Conservation (phyloP, 92 coral and sea anemone genomes). For the Epizoanthus scotinus region DNA sequence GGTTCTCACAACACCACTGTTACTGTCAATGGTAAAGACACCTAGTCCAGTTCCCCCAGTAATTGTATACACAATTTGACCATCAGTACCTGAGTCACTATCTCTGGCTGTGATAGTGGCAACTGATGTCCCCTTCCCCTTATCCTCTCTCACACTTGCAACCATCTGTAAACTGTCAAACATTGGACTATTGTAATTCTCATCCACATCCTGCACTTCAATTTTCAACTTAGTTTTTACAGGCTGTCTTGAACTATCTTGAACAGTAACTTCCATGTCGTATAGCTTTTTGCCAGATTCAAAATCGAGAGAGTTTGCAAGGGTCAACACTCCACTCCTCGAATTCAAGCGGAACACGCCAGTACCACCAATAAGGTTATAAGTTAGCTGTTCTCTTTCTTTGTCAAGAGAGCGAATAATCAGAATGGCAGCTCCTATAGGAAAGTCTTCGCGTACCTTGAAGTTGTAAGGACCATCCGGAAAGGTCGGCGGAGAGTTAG, state of each 20-base stretch:
- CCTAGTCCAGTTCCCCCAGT: conserved; percentile 67
- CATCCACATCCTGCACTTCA: conserved; percentile 63
- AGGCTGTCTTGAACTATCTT: conserved; percentile 47
- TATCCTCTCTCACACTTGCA: conserved; percentile 40
- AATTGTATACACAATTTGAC: conserved; percentile 57
- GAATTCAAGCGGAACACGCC: conserved; percentile 48
- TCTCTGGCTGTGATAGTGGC: conserved; percentile 83
- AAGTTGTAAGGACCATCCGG: conserved; percentile 54
- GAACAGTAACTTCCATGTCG: conserved; percentile 44
- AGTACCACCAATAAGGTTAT: conserved; percentile 40
- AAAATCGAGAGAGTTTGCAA: conserved; percentile 43
- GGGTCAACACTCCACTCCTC: conserved; percentile 52
- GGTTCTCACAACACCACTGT: conserved; percentile 53
- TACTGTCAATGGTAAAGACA: conserved; percentile 58
- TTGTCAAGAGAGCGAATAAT: conserved; percentile 58
- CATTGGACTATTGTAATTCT: conserved; percentile 47
- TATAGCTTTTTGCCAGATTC: conserved; percentile 41
- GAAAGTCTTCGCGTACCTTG: conserved; percentile 65
- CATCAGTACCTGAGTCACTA: conserved; percentile 68
- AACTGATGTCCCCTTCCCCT: conserved; percentile 48
- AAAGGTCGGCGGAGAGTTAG: conserved; percentile 59
- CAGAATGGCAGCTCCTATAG: conserved; percentile 47
- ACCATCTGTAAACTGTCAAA: conserved; percentile 42
- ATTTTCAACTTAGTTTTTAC: conserved; percentile 40
- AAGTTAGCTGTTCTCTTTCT: conserved; percentile 55